A percentile compares a stretch with the other conserved stretches of the same genome.
phyloP scores from a whole-genome alignment of 2,113 vertebrate species.

The Lepisosteus osseus region DNA sequence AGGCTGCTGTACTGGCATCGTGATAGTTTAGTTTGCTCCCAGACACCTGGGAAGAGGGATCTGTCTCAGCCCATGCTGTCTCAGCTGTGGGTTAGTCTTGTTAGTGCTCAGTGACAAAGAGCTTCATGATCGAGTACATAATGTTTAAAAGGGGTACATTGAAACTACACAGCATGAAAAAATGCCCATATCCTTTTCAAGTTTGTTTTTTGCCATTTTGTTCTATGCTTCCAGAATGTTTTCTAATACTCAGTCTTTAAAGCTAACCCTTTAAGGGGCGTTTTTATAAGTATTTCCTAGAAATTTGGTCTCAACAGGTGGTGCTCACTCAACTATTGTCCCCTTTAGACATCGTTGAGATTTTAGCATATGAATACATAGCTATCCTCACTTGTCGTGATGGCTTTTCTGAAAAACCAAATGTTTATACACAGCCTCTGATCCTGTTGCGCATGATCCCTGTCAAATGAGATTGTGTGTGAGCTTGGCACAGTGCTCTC shows the following conservation, averaged over 20 bases:
- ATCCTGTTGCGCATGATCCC: neutral
- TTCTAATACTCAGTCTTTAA: no score
- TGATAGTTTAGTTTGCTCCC: neutral
- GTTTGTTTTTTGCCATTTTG: no score
- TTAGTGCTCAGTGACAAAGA: neutral
- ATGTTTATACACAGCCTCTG: slow-evolving; percentile 12
- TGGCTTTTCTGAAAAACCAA: neutral
- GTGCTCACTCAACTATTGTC: neutral
- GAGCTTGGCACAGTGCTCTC: neutral
- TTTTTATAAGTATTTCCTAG: neutral
- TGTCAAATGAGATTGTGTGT: neutral
- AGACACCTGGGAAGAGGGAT: neutral
- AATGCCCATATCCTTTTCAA: neutral
- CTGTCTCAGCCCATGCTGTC: neutral
- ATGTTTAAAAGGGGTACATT: neutral
- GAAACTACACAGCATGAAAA: neutral
- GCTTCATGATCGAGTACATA: neutral
- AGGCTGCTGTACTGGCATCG: slow-evolving; percentile 13
- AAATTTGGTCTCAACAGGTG: neutral
- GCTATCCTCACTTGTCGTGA: no score
- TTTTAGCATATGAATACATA: neutral
- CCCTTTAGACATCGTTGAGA: neutral
- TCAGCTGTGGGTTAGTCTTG: neutral
- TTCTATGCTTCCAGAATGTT: no score
- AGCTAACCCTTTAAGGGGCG: neutral